These are phyloP conservation scores for Hydraecia micacea DNA, from an alignment of 2,888 invertebrate species.

Conservation along the genomic window DNA sequence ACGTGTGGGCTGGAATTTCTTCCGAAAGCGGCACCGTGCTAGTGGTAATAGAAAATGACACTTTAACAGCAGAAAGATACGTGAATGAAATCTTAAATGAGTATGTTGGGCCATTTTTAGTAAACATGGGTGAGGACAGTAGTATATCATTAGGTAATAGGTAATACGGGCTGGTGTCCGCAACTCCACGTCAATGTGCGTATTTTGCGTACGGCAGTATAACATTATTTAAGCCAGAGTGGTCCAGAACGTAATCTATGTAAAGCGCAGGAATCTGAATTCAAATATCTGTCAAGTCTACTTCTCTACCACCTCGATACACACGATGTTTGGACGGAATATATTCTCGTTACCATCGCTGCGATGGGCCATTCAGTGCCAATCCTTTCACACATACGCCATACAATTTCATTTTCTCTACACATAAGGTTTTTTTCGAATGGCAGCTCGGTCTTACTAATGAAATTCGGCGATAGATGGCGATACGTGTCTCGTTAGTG, in stretches of 20 bases:
- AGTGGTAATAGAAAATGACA: too few species aligned
- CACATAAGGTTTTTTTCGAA: not conserved
- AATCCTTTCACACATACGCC: not conserved
- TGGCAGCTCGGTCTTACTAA: not conserved
- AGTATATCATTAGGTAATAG: too few species aligned
- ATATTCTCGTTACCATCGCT: not conserved
- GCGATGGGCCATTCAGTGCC: slow-evolving; percentile 1
- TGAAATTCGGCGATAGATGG: not conserved
- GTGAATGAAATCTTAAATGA: too few species aligned
- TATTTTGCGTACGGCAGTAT: too few species aligned
- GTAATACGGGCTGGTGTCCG: too few species aligned
- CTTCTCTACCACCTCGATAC: not conserved
- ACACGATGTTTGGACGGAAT: not conserved
- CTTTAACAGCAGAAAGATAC: too few species aligned
- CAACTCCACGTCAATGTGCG: too few species aligned
- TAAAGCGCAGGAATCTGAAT: not conserved
- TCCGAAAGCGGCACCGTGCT: too few species aligned
- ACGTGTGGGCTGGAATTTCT: too few species aligned
- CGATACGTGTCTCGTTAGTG: not conserved
- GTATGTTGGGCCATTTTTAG: too few species aligned
- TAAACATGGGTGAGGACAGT: not conserved
- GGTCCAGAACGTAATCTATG: not conserved
- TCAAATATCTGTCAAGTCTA: not conserved
- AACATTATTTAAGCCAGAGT: not conserved
- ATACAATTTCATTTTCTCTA: not conserved